Base-by-base conservation (phyloP, 2,888 invertebrate species). In the Aleiodes testaceus region DNA sequence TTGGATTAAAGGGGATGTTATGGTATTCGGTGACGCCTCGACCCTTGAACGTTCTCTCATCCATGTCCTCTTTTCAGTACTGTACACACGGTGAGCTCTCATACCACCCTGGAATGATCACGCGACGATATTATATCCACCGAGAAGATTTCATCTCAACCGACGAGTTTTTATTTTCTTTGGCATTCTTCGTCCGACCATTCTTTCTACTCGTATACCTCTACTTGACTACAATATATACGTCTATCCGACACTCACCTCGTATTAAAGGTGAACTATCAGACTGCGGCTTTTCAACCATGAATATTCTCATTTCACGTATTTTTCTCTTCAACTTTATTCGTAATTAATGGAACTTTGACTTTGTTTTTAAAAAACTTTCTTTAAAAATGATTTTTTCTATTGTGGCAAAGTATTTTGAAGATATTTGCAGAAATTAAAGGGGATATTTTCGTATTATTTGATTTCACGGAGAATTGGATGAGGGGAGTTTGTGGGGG, bases 241-340 rank as follows among this genome's bases (percentile, higher is more conserved):
- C 9, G 42, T 18, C 59, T 59, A 53, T 53, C 53, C 69, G 47
- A 66, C 69, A 50, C 66, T 53, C 53, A 14, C 64, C 63, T 53
- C 65, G 49, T 20, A 66, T 72, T 72, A 69, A 74, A 61, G 49
- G 44, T 49, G 42, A 64, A 50, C 63, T 52, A 44, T 52, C 45
- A 47, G 42, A 61, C 42, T 59, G 16, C n/a, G 7, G 42, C 36
- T 53, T 47, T 64, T 63, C 36, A 4, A n/a, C 36, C n/a, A 20
- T 14, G 14, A 26, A 30, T 12, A 59, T 36, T 36, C 0, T 36
- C 9, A 36, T 36, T 36, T 36, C 9, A 2, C 2, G 11, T 9
- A 11, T 36, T 36, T 36, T 36, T 36, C 36, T 36, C 1, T 11
- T 36, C 6, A 36, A 7, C 7, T 36, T 11, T 2, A 36, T 7